phyloP scores from a whole-genome alignment of 2,113 vertebrate species.

The Amia ocellicauda region DNA sequence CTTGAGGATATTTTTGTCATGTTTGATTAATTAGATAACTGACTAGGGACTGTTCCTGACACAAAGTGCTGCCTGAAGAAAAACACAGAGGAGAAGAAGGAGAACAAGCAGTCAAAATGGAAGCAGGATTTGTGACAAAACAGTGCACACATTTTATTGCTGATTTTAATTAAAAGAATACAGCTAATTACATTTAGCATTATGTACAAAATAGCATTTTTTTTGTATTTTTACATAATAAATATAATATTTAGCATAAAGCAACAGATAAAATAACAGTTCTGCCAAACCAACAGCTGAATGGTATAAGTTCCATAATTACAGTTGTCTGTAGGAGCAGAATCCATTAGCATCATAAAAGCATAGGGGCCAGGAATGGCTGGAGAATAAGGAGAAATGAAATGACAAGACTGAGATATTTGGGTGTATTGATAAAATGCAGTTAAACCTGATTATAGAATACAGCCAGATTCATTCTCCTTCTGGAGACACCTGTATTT shows the following conservation, averaged over 20 bases:
- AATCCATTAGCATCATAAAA: background rate
- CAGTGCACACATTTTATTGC: slow-evolving; percentile 6
- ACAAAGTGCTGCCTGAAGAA: background rate
- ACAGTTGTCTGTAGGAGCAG: background rate
- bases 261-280: background rate
- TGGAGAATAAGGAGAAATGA: too few species aligned
- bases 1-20: slow-evolving; percentile 1
- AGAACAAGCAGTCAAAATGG: background rate
- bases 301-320: background rate
- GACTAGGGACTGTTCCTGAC: background rate
- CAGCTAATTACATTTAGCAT: slow-evolving; percentile 1
- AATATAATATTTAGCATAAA: slow-evolving; percentile 3
- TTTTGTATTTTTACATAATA: slow-evolving; percentile 3
- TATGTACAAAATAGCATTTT: slow-evolving; percentile 7
- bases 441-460: too few species aligned
- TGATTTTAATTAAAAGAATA: slow-evolving; percentile 4
- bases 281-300: background rate
- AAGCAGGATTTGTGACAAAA: background rate
- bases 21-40: background rate
- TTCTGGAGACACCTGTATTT: too few species aligned
- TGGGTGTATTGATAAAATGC: too few species aligned
- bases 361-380: too few species aligned
- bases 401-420: too few species aligned
- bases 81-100: background rate
- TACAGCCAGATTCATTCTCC: too few species aligned